Evolutionary conservation across 1,140 invertebrate species (phyloP).

Genomic region (Penaeus japonicus): DNA sequence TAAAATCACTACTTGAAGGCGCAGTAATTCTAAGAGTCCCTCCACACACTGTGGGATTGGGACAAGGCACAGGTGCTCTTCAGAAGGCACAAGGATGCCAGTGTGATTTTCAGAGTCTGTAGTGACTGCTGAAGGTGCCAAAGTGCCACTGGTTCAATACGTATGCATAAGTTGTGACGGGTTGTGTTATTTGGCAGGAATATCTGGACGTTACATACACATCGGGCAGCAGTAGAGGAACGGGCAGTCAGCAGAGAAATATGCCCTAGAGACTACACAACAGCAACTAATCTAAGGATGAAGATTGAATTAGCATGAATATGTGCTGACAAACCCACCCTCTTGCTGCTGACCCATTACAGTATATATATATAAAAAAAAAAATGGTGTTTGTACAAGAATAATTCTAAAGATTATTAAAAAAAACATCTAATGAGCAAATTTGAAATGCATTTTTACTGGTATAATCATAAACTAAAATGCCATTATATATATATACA

Average conservation of each 20-base stretch:
- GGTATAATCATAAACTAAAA: constrained; percentile 11
- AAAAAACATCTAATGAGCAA: constrained; percentile 20
- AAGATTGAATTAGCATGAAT: background rate
- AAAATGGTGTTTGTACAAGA: background rate
- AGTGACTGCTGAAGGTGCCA: background rate
- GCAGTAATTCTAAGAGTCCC: background rate
- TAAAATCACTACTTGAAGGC: background rate
- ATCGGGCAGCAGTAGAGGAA: background rate
- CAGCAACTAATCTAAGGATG: background rate
- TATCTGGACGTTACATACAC: background rate
- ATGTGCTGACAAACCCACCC: background rate
- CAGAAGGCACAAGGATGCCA: constrained; percentile 36
- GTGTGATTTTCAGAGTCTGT: background rate
- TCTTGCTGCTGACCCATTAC: background rate
- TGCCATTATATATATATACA: constrained; percentile 33
- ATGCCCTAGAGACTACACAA: background rate
- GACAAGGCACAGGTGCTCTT: constrained; percentile 31
- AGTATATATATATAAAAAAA: too few species aligned
- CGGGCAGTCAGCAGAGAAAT: background rate
- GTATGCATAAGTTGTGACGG: background rate
- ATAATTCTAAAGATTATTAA: background rate
- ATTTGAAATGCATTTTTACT: constrained; percentile 14
- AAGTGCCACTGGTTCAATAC: background rate
- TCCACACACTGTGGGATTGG: background rate
- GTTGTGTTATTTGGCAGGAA: background rate